Conservation (phyloP, 2,888 invertebrate genomes). For the Listrodromus nycthemerus region DNA sequence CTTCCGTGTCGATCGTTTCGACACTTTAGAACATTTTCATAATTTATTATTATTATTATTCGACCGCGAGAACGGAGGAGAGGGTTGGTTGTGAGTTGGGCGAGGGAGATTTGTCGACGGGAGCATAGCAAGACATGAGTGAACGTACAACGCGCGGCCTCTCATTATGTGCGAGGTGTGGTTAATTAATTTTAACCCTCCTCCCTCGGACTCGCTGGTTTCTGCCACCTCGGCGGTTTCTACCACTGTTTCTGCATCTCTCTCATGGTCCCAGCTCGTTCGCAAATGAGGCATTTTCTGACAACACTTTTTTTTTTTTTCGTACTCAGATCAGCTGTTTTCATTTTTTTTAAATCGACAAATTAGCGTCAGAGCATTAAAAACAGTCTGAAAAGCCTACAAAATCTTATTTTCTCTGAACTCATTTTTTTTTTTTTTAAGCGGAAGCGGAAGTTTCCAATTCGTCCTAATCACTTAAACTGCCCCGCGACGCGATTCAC, state of each 20-base stretch:
- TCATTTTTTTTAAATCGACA: too few species aligned
- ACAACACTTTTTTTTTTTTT: too few species aligned
- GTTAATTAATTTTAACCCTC: slow-evolving; percentile 55
- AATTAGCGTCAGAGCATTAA: too few species aligned
- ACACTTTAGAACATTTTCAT: too few species aligned
- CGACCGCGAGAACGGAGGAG: too few species aligned
- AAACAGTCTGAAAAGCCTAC: too few species aligned
- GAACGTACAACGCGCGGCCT: slow-evolving; percentile 13
- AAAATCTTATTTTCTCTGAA: too few species aligned
- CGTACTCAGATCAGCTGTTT: too few species aligned
- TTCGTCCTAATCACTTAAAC: slow-evolving; percentile 51
- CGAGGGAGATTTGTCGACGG: neutral
- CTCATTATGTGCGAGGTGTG: slow-evolving; percentile 51
- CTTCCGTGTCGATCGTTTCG: too few species aligned
- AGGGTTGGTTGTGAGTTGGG: neutral
- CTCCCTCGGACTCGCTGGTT: slow-evolving; percentile 12
- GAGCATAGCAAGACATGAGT: neutral
- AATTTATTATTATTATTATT: too few species aligned
- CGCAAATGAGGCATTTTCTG: too few species aligned
- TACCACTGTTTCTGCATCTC: neutral
- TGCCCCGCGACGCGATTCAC: slow-evolving; percentile 21
- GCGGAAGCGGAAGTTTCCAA: neutral
- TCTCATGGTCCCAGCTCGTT: neutral
- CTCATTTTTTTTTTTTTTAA: too few species aligned
- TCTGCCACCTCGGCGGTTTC: neutral